phyloP scores from a whole-genome alignment of 2,888 invertebrate genomes.

The Papilio demoleus region DNA sequence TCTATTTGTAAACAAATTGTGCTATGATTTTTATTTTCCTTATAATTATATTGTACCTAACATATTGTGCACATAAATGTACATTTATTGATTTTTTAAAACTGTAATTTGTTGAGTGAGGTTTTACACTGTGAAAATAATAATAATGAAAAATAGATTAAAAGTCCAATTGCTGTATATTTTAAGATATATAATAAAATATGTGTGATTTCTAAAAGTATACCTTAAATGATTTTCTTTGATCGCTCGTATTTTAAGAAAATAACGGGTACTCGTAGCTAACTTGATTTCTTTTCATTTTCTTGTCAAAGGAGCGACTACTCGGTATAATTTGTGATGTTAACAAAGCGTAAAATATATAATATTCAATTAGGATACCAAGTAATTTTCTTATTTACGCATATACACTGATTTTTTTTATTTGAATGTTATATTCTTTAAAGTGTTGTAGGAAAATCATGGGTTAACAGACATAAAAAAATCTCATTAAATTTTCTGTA shows the following conservation, averaged over 20 bases:
- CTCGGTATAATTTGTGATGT: constrained; percentile 7
- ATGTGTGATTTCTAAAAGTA: not conserved
- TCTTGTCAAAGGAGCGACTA: constrained; percentile 7
- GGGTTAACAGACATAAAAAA: no score
- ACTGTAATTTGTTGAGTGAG: no score
- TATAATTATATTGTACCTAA: not conserved
- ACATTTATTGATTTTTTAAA: no score
- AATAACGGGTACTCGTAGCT: constrained; percentile 1
- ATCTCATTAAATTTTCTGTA: no score
- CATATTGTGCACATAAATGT: not conserved
- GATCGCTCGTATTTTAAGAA: constrained; percentile 7
- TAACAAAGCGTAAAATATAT: constrained; percentile 7
- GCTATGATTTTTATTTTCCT: not conserved
- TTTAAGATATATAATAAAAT: not conserved
- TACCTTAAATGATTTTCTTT: constrained; percentile 13
- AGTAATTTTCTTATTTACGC: no score
- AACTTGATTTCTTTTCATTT: constrained; percentile 21
- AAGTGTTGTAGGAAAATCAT: no score
- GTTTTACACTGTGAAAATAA: no score
- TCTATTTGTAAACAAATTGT: not conserved
- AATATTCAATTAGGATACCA: not conserved
- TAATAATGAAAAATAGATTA: no score
- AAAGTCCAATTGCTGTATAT: no score
- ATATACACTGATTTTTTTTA: not conserved
- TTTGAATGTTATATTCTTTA: no score